Percentiles rank a stretch among this genome's conserved stretches.
Evolutionary conservation across 2,888 invertebrate species (phyloP).

Genomic region (Polydrusus pterygomalis): DNA sequence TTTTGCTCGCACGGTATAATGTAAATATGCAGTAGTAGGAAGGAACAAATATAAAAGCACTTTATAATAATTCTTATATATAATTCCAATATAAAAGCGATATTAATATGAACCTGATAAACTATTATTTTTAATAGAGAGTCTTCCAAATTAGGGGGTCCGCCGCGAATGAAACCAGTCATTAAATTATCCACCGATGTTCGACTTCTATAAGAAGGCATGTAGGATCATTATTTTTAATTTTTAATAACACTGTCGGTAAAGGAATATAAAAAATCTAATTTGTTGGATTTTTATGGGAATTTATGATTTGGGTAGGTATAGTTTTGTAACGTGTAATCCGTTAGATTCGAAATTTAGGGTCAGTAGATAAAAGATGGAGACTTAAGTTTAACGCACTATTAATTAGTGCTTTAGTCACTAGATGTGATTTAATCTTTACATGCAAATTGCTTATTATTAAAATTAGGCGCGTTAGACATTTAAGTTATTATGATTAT

Average conservation of each 20-base stretch:
- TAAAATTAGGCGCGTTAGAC: no score
- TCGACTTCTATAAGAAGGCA: conserved; percentile 38
- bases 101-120: conserved; percentile 37
- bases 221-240: conserved; percentile 45
- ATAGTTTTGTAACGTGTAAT: not conserved
- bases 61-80: not conserved
- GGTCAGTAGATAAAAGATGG: not conserved
- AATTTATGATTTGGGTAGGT: conserved; percentile 28
- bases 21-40: not conserved
- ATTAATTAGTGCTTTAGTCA: not conserved
- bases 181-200: conserved; percentile 46
- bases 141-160: conserved; percentile 48
- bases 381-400: conserved; percentile 6
- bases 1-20: no score
- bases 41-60: not conserved
- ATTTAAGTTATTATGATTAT: no score
- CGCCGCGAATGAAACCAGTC: conserved; percentile 43
- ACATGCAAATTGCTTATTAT: no score
- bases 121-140: conserved; percentile 47
- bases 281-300: conserved; percentile 40
- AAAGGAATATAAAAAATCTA: conserved; percentile 37
- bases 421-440: no score
- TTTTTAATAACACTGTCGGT: conserved; percentile 48
- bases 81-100: conserved; percentile 16
- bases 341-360: conserved; percentile 10